Base-by-base conservation (phyloP, 2,888 invertebrate species). In the Drosophila tanythrix region DNA sequence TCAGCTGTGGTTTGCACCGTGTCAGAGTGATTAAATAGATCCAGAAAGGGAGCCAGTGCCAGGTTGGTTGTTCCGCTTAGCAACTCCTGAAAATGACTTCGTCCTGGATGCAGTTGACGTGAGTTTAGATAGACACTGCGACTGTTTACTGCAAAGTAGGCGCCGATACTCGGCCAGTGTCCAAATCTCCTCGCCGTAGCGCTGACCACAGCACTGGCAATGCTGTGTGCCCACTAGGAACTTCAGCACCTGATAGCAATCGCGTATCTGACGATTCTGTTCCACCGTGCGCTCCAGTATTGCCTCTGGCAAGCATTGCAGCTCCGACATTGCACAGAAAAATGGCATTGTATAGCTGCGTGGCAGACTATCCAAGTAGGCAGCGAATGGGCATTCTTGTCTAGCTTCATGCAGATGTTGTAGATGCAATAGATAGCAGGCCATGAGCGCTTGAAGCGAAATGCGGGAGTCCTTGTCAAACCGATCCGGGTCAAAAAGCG, bases 11-110 rank as follows among this genome's bases (percentile, higher is more conserved):
- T 96, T 74, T 93, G 93, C 5, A 95, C 95, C 64, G 93, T 90
- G 72, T 94, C 94, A 64, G 96, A 95, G 91, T 98, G 98, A 94
- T 98, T 98, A 75, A 98, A 96, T 94, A 98, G 95, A 92, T 98
- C 98, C 70, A 98, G 94, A 92, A 96, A 97, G 0, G 98, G 98
- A 74, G 97, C 97, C 57, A 98, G 92, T 7, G 97, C 98, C 93
- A 96, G 94, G 77, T 94, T 94, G 33, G 95, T 95, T 79, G 94
- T 94, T 91, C 95, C 96, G 76, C 92, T 93, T 69, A 96, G 92
- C 36, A 94, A 74, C 3, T 76, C 40, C 51, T 84, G 81, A 50
- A 92, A 91, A 65, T 81, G 76, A 40, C 90, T 91, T 35, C 93
- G 89, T 31, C 94, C 87, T 27, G 93, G 89, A 70, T 92, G 91